Base-by-base conservation (phyloP, 2,888 invertebrate species). In the Limnephilus marmoratus region DNA sequence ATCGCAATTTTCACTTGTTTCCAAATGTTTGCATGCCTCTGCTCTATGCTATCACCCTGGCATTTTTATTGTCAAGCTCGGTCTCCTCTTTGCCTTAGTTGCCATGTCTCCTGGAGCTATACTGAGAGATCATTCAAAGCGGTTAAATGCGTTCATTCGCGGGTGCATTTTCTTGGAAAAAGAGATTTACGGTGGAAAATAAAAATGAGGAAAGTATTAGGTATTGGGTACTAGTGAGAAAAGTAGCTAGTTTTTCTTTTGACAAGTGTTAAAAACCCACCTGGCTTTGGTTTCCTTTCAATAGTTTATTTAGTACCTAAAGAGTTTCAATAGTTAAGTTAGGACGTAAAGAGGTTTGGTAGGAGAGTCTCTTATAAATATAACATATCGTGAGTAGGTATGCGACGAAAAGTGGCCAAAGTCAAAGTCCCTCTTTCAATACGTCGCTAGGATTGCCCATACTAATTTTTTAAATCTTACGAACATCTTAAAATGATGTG, bases 1-100 rank as follows among this genome's bases (percentile, higher is more conserved):
- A 68, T 18, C 24, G 13, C 24, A 68, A 18, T 24, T 24, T 68
- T 24, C 18, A 68, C 68, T 68, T 24, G 9, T 68, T 68, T 68
- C 53, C n/a, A 68, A 68, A 24, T 68, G 24, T 68, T 68, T 68
- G n/a, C 68, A 68, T 0, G 24, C 68, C 68, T 68, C 68, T 68
- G 68, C 68, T 68, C 24, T 24, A n/a, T 68, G n/a, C 68, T 68
- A 68, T 68, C 68, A 68, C n/a, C 68, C 68, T n/a, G 68, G 68
- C 68, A 68, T 83, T 31, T 24, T 83, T 83, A 83, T 83, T 83
- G 83, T 83, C 31, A 37, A 37, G 83, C 37, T 37, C 83, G 34
- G 83, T 83, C 37, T 83, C 83, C 7, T 34, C 4, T 18, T 34
- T 34, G 37, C 29, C 15, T 83, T 83, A 37, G 82, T 83, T 83